Percentiles rank a stretch among this genome's conserved stretches.
These are phyloP conservation scores for Eilema sororculum DNA, from an alignment of 2,888 invertebrate species.

Conservation along the genomic window DNA sequence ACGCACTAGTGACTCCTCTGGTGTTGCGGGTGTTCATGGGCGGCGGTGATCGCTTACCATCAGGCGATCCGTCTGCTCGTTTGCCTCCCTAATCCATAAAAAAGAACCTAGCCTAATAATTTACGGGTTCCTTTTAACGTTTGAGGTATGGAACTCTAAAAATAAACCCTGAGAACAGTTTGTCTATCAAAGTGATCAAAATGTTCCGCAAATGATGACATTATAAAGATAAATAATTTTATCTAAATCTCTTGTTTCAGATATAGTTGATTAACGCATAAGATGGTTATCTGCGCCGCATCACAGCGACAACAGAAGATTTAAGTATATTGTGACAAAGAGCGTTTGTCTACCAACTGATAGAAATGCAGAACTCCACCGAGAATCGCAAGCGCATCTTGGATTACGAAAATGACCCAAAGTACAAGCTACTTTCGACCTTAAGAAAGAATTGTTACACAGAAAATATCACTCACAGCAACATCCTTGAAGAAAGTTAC, in stretches of 20 bases:
- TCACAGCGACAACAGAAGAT: slow-evolving; percentile 7
- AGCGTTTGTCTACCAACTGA: background rate
- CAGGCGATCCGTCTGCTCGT: too few species aligned
- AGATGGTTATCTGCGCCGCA: slow-evolving; percentile 24
- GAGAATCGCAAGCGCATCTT: slow-evolving; percentile 9
- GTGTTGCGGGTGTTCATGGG: too few species aligned
- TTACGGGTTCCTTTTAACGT: background rate
- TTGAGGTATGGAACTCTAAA: background rate
- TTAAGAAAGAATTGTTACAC: slow-evolving; percentile 28
- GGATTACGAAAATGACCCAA: slow-evolving; percentile 36
- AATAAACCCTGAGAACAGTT: slow-evolving; percentile 1
- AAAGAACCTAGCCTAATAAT: background rate
- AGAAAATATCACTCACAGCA: slow-evolving; percentile 44
- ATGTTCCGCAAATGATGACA: slow-evolving; percentile 12
- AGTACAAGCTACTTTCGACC: slow-evolving; percentile 32
- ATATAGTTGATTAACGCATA: slow-evolving; percentile 40
- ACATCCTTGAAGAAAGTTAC: slow-evolving; percentile 28
- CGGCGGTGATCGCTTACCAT: too few species aligned
- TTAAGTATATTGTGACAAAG: slow-evolving; percentile 11
- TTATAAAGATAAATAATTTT: slow-evolving; percentile 43
- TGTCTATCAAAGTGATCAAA: slow-evolving; percentile 6
- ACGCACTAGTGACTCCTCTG: too few species aligned
- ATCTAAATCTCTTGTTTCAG: slow-evolving; percentile 55
- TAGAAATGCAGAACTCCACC: slow-evolving; percentile 38
- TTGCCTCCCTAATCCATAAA: too few species aligned